Conservation (phyloP, 2,888 invertebrate genomes). For the Cephus pulcher region DNA sequence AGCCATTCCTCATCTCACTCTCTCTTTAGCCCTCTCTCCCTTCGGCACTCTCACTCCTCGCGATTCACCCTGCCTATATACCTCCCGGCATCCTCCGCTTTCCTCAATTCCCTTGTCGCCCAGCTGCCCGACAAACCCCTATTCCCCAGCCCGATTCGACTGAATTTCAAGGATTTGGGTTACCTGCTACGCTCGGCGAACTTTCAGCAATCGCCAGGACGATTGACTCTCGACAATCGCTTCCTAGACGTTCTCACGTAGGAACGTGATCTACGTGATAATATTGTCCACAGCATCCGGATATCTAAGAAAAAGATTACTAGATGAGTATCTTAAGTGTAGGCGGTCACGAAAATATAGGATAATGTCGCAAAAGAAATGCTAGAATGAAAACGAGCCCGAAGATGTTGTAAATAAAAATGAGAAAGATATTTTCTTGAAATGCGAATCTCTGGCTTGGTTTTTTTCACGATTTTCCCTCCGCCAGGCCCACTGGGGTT, state of each 20-base stretch:
- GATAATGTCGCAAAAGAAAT: neutral
- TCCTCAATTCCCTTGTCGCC: neutral
- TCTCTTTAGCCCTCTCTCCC: conserved; percentile 34
- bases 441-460: conserved; percentile 21
- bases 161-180: conserved; percentile 42
- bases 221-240: conserved; percentile 7
- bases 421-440: conserved; percentile 16
- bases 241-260: neutral
- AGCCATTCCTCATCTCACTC: conserved; percentile 38
- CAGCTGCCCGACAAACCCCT: conserved; percentile 22
- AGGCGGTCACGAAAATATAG: neutral
- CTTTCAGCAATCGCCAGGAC: conserved; percentile 15
- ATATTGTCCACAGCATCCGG: neutral
- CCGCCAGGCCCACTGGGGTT: conserved; percentile 11
- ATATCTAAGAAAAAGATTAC: neutral
- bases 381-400: neutral
- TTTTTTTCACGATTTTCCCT: conserved; percentile 39
- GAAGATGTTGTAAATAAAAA: neutral
- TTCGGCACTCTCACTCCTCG: conserved; percentile 12
- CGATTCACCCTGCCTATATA: conserved; percentile 10
- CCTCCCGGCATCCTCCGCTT: conserved; percentile 14
- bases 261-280: neutral
- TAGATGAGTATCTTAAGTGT: neutral
- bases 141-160: conserved; percentile 33
- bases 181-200: conserved; percentile 29